Evolutionary conservation across 2,797 vertebrate genomes (phyloP).

Genomic region (Nannoperca obscura): DNA sequence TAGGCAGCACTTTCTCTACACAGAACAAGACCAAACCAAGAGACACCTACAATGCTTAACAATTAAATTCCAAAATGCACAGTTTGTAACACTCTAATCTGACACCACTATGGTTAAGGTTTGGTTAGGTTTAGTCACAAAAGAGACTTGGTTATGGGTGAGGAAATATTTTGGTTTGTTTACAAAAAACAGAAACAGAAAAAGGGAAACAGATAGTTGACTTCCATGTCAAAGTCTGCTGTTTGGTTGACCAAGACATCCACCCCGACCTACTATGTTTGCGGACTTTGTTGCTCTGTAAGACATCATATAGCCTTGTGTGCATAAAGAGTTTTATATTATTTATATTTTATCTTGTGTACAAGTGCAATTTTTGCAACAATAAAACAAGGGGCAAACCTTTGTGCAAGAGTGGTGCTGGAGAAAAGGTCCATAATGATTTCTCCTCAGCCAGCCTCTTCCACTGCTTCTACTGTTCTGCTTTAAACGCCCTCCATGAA

Average conservation of each 20-base stretch:
- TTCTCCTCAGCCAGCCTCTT: conserved; percentile 6
- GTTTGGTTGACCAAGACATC: background rate
- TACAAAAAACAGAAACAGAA: background rate
- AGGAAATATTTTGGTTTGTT: background rate
- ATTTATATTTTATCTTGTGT: no score
- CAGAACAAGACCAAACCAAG: background rate
- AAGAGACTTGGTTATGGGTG: background rate
- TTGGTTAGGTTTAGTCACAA: background rate
- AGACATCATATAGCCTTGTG: background rate
- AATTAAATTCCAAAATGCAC: background rate
- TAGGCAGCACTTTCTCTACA: background rate
- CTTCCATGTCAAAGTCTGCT: background rate
- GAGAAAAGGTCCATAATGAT: background rate
- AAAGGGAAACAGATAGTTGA: background rate
- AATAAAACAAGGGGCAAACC: background rate
- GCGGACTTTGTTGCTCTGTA: background rate
- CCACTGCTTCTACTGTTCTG: conserved; percentile 9
- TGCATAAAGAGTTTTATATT: no score
- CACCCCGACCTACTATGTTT: background rate
- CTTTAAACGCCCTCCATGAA: conserved; percentile 33
- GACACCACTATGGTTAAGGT: background rate
- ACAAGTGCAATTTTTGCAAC: background rate
- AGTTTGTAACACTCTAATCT: background rate
- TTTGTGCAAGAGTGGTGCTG: background rate
- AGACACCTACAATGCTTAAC: background rate